phyloP scores from a whole-genome alignment of 2,888 invertebrate genomes.

The Agrochola lota region DNA sequence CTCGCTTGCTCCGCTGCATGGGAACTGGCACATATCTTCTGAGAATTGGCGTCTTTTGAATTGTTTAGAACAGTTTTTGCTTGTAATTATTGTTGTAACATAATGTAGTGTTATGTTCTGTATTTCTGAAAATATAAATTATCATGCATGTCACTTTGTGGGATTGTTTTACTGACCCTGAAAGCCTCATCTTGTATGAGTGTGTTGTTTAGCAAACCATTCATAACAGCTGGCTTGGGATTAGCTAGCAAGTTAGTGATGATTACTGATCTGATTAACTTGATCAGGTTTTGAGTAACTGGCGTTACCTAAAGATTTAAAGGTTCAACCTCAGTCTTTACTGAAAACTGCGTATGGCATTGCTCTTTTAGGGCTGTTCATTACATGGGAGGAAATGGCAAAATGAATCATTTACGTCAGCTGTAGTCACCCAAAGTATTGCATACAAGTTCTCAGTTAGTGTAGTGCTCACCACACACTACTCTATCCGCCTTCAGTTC shows the following conservation, averaged over 20 bases:
- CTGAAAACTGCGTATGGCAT: neutral
- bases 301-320: neutral
- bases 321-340: neutral
- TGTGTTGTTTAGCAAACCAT: neutral
- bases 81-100: constrained; percentile 61
- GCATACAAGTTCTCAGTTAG: neutral
- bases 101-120: constrained; percentile 45
- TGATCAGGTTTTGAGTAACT: neutral
- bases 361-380: neutral
- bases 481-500: constrained; percentile 35
- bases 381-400: neutral
- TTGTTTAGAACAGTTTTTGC: constrained; percentile 64
- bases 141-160: neutral
- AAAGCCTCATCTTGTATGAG: neutral
- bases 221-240: neutral
- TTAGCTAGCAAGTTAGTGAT: neutral
- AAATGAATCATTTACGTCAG: neutral
- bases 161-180: constrained; percentile 11
- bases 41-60: constrained; percentile 71
- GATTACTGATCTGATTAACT: neutral
- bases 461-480: constrained; percentile 11
- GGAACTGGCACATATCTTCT: constrained; percentile 80
- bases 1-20: constrained; percentile 71
- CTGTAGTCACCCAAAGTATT: neutral
- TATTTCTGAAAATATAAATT: constrained; percentile 24